Evolutionary conservation across 2,113 vertebrate genomes (phyloP), one percentile per base, ranked within the genome.

Genomic region (Calyptomena viridis): DNA sequence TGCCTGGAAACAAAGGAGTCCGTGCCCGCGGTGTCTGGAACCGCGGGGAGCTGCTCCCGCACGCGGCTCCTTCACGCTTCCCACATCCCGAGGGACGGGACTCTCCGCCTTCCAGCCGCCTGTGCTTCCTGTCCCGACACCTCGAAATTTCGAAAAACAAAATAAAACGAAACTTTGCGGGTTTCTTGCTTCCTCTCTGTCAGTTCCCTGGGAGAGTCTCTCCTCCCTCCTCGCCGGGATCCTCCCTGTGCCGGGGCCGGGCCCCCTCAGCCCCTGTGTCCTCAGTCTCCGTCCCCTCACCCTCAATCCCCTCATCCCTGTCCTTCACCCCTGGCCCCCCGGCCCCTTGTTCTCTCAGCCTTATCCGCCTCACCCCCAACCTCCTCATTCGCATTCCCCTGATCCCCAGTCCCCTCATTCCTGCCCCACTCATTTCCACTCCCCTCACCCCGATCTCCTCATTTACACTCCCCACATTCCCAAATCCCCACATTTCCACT

Each of bases 81-180:
- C 3, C 60, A 2, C 3, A 2, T 5, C 69, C 7, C 15, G 3
- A 5, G 12, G 62, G 18, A 14, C 42, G 5, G 0, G 47, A 9
- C 13, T 52, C 33, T 3, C 27, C 62, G 10, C 52, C 30, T 52
- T 1, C 68, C 68, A 28, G 35, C 76, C 23, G 56, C 47, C 44
- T 12, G n/a, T 3, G 33, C 37, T 73, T 52, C 68, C 4, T 6
- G 22, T 5, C 46, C 77, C 30, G n/a, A 4, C 76, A 39, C 75
- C 85, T 50, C 47, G 9, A 4, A 0, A 8, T 10, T 40, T 6
- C 5, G 17, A 25, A 31, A 66, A 77, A 7, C 37, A 52, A 58
- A 52, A 64, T 46, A 8, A 3, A 77, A 28, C 27, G 5, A n/a
- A 91, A 80, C 67, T 85, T 75, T 23, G 1, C 9, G 21, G 12